Percentiles rank a stretch among this genome's conserved stretches.
These are phyloP conservation scores for Tangara arthus DNA, from an alignment of 2,797 vertebrate species.

Conservation along the genomic window DNA sequence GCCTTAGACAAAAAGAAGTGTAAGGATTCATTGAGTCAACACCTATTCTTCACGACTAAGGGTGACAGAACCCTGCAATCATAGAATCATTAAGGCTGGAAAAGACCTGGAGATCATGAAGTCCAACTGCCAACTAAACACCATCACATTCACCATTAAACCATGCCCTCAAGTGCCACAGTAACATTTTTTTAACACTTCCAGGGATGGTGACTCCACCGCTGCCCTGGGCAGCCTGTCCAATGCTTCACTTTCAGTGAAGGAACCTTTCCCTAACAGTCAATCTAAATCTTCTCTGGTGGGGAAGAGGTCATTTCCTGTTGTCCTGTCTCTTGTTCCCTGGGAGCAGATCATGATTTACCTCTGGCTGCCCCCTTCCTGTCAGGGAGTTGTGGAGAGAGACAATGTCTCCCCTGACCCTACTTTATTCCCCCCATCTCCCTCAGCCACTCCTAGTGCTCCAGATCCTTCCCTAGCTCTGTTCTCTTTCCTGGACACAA, in stretches of 20 bases:
- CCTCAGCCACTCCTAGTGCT: not conserved
- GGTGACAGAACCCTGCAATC: not conserved
- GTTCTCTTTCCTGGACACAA: not conserved
- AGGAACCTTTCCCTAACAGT: not conserved
- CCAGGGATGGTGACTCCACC: not conserved
- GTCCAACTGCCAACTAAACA: not conserved
- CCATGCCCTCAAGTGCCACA: not conserved
- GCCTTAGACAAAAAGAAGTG: not conserved
- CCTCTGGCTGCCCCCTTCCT: not conserved
- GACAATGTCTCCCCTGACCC: not conserved
- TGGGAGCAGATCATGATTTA: not conserved
- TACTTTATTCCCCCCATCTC: not conserved
- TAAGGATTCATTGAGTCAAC: not conserved
- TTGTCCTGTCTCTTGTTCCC: not conserved
- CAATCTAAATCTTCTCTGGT: not conserved
- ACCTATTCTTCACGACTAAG: not conserved
- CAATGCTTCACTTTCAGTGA: not conserved
- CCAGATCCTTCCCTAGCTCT: not conserved
- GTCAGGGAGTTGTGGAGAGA: not conserved
- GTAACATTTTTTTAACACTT: not conserved
- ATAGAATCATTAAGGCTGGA: not conserved
- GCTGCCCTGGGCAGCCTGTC: not conserved
- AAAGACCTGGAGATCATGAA: not conserved
- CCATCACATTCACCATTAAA: not conserved
- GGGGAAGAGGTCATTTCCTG: not conserved